Percentiles rank a stretch among this genome's conserved stretches.
Conservation (phyloP, 2,888 invertebrate genomes). For the Dexiosoma caninum region DNA sequence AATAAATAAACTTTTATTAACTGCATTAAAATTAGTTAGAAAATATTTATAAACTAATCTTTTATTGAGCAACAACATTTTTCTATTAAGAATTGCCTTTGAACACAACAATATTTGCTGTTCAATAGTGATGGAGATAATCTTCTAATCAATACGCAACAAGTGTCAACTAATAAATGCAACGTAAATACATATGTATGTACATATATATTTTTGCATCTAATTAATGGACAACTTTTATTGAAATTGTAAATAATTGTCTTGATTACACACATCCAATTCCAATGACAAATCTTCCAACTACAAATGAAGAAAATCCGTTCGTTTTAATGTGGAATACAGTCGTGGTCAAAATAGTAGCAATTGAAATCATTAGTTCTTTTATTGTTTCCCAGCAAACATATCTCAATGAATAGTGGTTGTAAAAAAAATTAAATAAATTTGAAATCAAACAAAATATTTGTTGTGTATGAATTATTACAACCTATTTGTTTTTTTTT, state of each 20-base stretch:
- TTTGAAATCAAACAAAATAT: too few species aligned
- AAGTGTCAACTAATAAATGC: constrained; percentile 29
- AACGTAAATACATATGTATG: not conserved
- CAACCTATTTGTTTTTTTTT: too few species aligned
- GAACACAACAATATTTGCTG: not conserved
- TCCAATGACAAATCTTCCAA: constrained; percentile 11
- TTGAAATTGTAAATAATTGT: constrained; percentile 34
- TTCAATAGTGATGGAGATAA: not conserved
- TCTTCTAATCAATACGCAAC: constrained; percentile 7
- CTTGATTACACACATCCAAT: constrained; percentile 20
- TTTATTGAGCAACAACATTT: not conserved
- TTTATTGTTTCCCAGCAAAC: too few species aligned
- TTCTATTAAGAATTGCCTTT: not conserved
- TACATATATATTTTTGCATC: constrained; percentile 18
- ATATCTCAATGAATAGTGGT: too few species aligned
- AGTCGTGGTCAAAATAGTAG: not conserved
- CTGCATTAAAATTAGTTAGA: not conserved
- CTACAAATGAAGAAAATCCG: constrained; percentile 17
- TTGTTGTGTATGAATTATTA: too few species aligned
- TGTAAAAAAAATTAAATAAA: too few species aligned
- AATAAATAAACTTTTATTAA: not conserved
- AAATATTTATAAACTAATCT: not conserved
- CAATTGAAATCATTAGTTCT: too few species aligned
- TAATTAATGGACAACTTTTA: constrained; percentile 43
- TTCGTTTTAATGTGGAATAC: not conserved